Conservation (phyloP, 2,888 invertebrate genomes). For the Rotaria sp. region DNA sequence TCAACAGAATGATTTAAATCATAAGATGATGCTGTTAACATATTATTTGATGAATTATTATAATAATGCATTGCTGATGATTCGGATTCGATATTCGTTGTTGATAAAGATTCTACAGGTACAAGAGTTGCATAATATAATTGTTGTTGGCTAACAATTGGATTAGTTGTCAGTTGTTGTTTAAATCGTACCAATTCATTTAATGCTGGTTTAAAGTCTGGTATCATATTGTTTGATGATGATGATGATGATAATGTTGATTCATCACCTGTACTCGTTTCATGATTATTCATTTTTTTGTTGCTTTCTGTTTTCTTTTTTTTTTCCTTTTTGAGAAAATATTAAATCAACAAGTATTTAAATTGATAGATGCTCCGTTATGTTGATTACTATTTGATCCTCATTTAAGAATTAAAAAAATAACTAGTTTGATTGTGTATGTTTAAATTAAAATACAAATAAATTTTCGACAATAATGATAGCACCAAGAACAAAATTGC, state of each 20-base stretch:
- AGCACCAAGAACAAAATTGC: too few relatives aligned
- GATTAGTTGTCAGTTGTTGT: not conserved
- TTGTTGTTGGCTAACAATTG: not conserved
- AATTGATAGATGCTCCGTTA: too few relatives aligned
- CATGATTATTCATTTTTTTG: too few relatives aligned
- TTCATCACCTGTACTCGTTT: too few relatives aligned
- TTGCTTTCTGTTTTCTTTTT: not conserved
- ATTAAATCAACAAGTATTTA: too few relatives aligned
- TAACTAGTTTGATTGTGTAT: too few relatives aligned
- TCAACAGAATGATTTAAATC: not conserved
- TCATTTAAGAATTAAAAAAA: too few relatives aligned
- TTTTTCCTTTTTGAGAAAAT: not conserved
- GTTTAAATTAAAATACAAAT: too few relatives aligned
- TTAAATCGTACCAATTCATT: too few relatives aligned
- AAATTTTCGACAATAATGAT: too few relatives aligned
- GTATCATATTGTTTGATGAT: not conserved
- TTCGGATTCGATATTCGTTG: not conserved
- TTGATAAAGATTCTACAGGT: not conserved
- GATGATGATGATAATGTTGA: not conserved
- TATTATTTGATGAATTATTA: not conserved
- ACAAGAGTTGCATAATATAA: not conserved
- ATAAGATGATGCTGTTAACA: not conserved
- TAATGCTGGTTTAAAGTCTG: too few relatives aligned
- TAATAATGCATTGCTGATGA: not conserved
- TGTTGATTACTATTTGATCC: too few relatives aligned